phyloP scores from a whole-genome alignment of 2,797 vertebrate species.

The Florisuga fusca region DNA sequence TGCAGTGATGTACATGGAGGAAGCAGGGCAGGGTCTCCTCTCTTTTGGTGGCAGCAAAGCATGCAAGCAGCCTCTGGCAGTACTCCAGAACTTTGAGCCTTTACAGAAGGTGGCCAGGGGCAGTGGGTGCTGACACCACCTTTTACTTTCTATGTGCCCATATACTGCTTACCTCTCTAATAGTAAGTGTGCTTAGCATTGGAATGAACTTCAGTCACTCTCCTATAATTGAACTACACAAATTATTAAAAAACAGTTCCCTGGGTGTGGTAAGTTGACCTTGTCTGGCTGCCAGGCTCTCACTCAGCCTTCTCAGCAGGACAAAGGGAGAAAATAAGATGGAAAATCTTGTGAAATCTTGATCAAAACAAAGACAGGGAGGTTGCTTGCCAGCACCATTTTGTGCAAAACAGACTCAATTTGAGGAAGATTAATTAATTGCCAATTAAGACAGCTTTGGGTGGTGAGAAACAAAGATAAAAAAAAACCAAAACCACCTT shows the following conservation, averaged over 20 bases:
- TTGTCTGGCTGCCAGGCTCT: neutral
- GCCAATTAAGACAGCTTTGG: neutral
- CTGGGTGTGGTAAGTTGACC: neutral
- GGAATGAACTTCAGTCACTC: neutral
- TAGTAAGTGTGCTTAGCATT: neutral
- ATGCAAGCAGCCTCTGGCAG: conserved; percentile 8
- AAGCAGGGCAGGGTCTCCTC: neutral
- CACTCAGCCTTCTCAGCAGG: neutral
- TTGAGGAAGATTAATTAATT: neutral
- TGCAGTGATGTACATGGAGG: neutral
- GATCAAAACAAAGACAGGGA: neutral
- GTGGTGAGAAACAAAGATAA: neutral
- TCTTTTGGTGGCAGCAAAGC: neutral
- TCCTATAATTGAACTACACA: neutral
- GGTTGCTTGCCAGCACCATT: neutral
- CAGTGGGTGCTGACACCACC: neutral
- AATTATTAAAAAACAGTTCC: neutral
- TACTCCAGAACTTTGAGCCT: neutral
- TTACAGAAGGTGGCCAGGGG: neutral
- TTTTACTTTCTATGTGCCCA: neutral
- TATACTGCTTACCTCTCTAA: neutral
- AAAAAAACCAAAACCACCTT: neutral
- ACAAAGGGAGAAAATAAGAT: neutral
- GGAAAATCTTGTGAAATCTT: neutral
- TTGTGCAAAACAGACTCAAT: fast-evolving